Evolutionary conservation across 2,888 invertebrate species (phyloP).

Genomic region (Morinoia aosen): DNA sequence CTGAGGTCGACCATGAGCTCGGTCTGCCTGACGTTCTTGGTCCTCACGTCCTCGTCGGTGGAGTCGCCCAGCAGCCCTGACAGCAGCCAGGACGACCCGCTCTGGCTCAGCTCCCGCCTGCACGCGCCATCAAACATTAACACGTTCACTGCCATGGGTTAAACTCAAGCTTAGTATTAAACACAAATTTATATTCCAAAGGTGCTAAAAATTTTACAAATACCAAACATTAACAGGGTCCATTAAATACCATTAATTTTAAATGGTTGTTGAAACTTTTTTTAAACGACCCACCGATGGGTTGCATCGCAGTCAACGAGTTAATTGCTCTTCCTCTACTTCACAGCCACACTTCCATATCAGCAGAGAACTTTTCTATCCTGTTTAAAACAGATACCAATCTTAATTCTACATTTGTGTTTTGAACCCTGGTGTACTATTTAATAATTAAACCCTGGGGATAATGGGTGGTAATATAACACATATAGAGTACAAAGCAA

Average conservation of each 20-base stretch:
- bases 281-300: neutral
- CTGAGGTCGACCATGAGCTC: conserved; percentile 97
- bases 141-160: neutral
- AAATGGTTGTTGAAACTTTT: no score
- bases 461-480: neutral
- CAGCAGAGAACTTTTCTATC: no score
- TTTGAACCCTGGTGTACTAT: no score
- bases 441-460: neutral
- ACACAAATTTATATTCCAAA: no score
- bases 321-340: no score
- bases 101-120: conserved; percentile 89
- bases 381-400: neutral
- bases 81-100: conserved; percentile 88
- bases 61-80: conserved; percentile 82
- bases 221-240: no score
- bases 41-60: conserved; percentile 83
- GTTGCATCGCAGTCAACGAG: neutral
- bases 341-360: no score
- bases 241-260: no score
- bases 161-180: neutral
- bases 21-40: conserved; percentile 97
- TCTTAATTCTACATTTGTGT: neutral
- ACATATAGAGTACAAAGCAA: neutral
- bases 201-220: no score
- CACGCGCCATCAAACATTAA: no score